Evolutionary conservation across 1,140 invertebrate species (phyloP).

Genomic region (Hypsibius dujardini): DNA sequence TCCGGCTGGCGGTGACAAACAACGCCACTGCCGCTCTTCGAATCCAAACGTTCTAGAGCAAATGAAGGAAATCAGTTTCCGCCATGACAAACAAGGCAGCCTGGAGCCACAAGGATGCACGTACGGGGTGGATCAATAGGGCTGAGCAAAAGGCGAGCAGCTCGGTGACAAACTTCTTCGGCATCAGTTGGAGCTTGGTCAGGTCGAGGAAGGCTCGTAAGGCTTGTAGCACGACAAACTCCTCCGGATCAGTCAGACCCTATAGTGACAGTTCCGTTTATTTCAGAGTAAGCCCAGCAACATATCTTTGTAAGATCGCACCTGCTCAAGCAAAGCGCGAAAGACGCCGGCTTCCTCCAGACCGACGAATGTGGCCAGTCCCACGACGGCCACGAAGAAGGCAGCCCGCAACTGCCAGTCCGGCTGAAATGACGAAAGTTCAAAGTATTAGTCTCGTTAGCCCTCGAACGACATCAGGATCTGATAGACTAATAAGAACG

Average conservation of each 20-base stretch:
- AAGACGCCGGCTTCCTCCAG: slow-evolving; percentile 77
- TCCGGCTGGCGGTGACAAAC: not conserved
- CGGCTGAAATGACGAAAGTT: slow-evolving; percentile 33
- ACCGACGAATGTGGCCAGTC: slow-evolving; percentile 78
- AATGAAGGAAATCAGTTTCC: not conserved
- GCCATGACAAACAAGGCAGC: too few species aligned
- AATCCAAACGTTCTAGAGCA: slow-evolving; percentile 41
- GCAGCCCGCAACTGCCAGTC: slow-evolving; percentile 69
- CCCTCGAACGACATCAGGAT: too few species aligned
- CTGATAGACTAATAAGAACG: too few species aligned
- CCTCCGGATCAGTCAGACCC: slow-evolving; percentile 78
- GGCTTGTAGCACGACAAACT: slow-evolving; percentile 76
- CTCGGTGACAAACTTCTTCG: slow-evolving; percentile 64
- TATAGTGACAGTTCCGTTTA: slow-evolving; percentile 30
- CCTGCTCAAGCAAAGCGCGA: slow-evolving; percentile 74
- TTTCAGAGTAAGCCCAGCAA: too few species aligned
- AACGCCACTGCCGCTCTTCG: slow-evolving; percentile 25
- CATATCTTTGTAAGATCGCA: slow-evolving; percentile 28
- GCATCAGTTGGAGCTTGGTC: slow-evolving; percentile 65
- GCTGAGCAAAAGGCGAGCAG: slow-evolving; percentile 63
- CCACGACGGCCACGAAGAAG: slow-evolving; percentile 82
- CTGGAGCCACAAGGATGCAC: slow-evolving; percentile 22
- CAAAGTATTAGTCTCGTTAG: too few species aligned
- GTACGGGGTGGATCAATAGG: slow-evolving; percentile 54
- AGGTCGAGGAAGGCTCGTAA: slow-evolving; percentile 65